Conservation (phyloP, 2,888 invertebrate genomes). For the Ectropis crepuscularia region DNA sequence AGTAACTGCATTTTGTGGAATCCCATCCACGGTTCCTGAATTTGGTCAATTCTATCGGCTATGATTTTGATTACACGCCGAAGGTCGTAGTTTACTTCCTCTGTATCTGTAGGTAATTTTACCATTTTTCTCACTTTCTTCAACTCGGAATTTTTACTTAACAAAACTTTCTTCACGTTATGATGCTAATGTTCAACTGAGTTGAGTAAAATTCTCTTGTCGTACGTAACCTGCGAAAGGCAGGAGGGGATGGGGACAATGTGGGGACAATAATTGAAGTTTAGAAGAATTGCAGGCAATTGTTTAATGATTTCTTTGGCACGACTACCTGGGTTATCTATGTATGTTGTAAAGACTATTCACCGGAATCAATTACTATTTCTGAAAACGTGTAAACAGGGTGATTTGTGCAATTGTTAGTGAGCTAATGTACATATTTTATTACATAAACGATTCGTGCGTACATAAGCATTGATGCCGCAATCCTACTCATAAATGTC, state of each 20-base stretch:
- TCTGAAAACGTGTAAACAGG: conserved; percentile 1
- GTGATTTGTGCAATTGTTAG: not conserved
- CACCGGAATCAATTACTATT: conserved; percentile 3
- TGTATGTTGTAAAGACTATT: conserved; percentile 30
- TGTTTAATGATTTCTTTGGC: conserved; percentile 42
- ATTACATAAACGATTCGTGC: too few relatives aligned
- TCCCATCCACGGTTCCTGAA: conserved; percentile 10
- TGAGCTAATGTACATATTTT: too few relatives aligned
- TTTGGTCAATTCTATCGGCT: not conserved
- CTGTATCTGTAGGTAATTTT: conserved; percentile 34
- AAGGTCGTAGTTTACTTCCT: conserved; percentile 17
- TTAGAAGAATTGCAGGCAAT: conserved; percentile 20
- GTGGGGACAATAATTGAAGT: conserved; percentile 14
- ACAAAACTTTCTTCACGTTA: conserved; percentile 10
- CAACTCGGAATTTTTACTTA: not conserved
- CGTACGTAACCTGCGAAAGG: not conserved
- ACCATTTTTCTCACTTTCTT: conserved; percentile 42
- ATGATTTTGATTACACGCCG: not conserved
- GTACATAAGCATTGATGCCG: too few relatives aligned
- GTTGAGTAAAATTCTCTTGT: not conserved
- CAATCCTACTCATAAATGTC: too few relatives aligned
- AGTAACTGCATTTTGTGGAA: conserved; percentile 46
- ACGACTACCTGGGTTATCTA: conserved; percentile 14
- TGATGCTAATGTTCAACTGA: conserved; percentile 9
- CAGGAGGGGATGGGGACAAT: conserved; percentile 13